Percentiles rank a stretch among this genome's conserved stretches.
Conservation (phyloP, 1,140 invertebrate genomes). For the Charaxes varanes region DNA sequence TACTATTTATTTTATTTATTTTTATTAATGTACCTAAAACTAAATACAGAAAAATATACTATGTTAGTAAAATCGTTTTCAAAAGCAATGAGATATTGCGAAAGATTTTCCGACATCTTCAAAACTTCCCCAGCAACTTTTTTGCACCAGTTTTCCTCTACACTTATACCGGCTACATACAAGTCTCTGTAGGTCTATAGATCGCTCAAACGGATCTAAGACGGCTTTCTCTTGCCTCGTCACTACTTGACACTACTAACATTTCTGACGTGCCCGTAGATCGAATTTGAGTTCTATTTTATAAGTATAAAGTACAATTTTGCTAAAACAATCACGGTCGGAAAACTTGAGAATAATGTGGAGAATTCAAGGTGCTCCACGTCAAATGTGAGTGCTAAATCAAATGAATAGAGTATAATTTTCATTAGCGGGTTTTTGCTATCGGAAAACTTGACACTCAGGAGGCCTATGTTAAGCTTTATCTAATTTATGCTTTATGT, state of each 20-base stretch:
- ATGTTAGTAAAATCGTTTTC: constrained; percentile 1
- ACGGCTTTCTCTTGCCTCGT: constrained; percentile 17
- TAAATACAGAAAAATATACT: background rate
- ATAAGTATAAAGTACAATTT: constrained; percentile 5
- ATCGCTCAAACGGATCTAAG: constrained; percentile 16
- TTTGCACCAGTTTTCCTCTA: constrained; percentile 16
- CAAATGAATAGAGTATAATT: constrained; percentile 1
- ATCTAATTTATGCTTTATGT: background rate
- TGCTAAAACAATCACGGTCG: background rate
- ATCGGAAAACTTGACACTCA: constrained; percentile 1
- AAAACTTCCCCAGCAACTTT: background rate
- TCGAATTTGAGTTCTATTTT: constrained; percentile 3
- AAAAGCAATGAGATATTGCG: background rate
- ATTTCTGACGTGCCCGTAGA: background rate
- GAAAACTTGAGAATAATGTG: constrained; percentile 3
- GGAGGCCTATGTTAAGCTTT: background rate
- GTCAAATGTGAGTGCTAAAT: constrained; percentile 1
- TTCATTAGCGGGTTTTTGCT: background rate
- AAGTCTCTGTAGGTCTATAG: constrained; percentile 12
- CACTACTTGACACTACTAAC: constrained; percentile 16
- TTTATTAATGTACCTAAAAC: background rate
- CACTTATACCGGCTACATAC: background rate
- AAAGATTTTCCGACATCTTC: background rate
- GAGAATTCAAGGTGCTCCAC: background rate
- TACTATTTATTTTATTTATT: background rate